Conservation (phyloP, 2,797 vertebrate species). For the Sebastes umbrosus region DNA sequence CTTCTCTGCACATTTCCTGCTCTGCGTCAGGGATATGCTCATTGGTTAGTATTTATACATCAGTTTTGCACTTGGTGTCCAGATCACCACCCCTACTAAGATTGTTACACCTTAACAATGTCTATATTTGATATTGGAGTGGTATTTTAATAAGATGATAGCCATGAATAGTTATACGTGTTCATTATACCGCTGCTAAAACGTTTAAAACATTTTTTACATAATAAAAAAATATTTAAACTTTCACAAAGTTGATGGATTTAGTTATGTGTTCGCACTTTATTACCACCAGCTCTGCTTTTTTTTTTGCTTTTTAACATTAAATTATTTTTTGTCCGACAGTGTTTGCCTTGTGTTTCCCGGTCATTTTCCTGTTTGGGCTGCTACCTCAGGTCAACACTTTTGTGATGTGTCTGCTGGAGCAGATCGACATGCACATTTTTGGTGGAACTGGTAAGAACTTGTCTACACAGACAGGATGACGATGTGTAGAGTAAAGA, state of each 20-base stretch:
- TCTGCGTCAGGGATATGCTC: constrained; percentile 88
- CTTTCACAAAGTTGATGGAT: background rate
- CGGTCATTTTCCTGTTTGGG: constrained; percentile 91
- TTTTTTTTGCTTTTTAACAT: background rate
- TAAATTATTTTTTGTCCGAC: constrained; percentile 17
- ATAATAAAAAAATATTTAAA: background rate
- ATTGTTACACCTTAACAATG: background rate
- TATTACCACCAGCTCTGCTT: background rate
- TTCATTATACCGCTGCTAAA: background rate
- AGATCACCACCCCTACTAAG: background rate
- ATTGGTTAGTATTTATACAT: constrained; percentile 78
- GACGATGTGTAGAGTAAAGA: background rate
- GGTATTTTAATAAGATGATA: background rate
- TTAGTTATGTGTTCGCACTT: background rate
- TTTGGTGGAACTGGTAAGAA: constrained; percentile 91
- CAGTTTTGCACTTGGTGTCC: background rate
- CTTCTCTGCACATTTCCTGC: constrained; percentile 88
- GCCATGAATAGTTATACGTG: background rate
- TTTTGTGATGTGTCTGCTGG: constrained; percentile 93
- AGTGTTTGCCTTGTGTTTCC: constrained; percentile 92
- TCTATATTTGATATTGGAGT: background rate
- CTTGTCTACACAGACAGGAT: background rate
- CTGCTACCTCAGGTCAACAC: constrained; percentile 95
- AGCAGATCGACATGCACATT: constrained; percentile 93
- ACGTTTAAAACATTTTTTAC: background rate